These are phyloP conservation scores for Smutsia temminckii DNA, from an alignment of 2,797 vertebrate genomes.

Conservation along the genomic window DNA sequence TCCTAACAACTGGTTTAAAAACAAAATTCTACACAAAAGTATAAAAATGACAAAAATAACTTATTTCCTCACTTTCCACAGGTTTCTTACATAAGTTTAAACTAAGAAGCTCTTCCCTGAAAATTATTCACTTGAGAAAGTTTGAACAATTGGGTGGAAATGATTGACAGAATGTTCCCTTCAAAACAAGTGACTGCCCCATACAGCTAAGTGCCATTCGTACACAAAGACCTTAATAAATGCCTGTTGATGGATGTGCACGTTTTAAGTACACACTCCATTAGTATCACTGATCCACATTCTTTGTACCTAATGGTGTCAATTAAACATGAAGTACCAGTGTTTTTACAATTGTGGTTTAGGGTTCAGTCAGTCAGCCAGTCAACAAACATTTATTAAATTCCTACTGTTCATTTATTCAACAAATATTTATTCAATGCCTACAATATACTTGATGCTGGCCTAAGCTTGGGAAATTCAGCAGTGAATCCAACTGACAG, in stretches of 20 bases:
- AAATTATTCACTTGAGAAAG: conserved; percentile 28
- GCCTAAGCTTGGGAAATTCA: neutral
- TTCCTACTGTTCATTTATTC: neutral
- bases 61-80: neutral
- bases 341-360: conserved; percentile 32
- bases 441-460: neutral
- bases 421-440: neutral
- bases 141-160: conserved; percentile 23
- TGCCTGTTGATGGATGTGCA: neutral
- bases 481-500: neutral
- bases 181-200: conserved; percentile 34
- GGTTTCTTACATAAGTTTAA: conserved; percentile 2
- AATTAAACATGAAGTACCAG: conserved; percentile 25
- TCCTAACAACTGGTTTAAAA: neutral
- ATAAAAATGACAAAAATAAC: neutral
- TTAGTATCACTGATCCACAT: neutral
- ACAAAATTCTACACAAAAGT: neutral
- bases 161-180: conserved; percentile 28
- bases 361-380: neutral
- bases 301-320: neutral
- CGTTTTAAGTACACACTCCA: neutral
- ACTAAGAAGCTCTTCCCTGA: neutral
- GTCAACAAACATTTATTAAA: conserved; percentile 34
- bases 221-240: neutral
- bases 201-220: neutral